Conservation (phyloP, 2,888 invertebrate species). For the Amaurobius ferox region DNA sequence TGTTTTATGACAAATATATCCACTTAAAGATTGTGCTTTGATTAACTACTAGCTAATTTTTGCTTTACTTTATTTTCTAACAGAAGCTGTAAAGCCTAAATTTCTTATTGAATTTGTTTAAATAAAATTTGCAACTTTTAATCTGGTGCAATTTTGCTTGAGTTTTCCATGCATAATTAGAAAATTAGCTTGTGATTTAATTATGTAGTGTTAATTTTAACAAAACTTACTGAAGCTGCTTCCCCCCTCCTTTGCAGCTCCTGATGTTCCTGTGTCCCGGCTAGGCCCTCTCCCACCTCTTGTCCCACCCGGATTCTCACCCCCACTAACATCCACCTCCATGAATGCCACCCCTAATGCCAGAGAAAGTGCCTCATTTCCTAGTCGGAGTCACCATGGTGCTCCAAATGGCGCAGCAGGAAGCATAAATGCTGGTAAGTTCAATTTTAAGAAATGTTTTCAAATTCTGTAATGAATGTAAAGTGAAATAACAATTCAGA, state of each 20-base stretch:
- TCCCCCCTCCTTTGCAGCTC: conserved; percentile 51
- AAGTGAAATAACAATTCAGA: too few species aligned
- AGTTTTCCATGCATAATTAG: conserved; percentile 14
- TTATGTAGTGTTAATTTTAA: conserved; percentile 20
- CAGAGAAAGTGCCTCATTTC: conserved; percentile 49
- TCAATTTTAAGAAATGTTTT: too few species aligned
- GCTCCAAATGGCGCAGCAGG: conserved; percentile 40
- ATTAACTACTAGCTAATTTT: too few species aligned
- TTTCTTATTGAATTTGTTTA: too few species aligned
- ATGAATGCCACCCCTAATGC: conserved; percentile 28
- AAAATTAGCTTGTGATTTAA: conserved; percentile 17
- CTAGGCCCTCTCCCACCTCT: conserved; percentile 50
- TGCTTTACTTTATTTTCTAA: too few species aligned
- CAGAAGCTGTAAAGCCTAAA: too few species aligned
- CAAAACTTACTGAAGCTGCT: conserved; percentile 22
- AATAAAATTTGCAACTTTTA: too few species aligned
- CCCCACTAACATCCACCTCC: conserved; percentile 59
- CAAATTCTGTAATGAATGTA: too few species aligned
- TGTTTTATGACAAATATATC: too few species aligned
- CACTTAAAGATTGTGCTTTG: too few species aligned
- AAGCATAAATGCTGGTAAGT: conserved; percentile 46
- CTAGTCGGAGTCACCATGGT: conserved; percentile 57
- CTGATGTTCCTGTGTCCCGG: conserved; percentile 46
- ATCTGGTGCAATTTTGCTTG: background rate
- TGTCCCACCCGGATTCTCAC: conserved; percentile 26